phyloP scores from a whole-genome alignment of 92 coral and sea anemone genomes.

The Metridium senile region DNA sequence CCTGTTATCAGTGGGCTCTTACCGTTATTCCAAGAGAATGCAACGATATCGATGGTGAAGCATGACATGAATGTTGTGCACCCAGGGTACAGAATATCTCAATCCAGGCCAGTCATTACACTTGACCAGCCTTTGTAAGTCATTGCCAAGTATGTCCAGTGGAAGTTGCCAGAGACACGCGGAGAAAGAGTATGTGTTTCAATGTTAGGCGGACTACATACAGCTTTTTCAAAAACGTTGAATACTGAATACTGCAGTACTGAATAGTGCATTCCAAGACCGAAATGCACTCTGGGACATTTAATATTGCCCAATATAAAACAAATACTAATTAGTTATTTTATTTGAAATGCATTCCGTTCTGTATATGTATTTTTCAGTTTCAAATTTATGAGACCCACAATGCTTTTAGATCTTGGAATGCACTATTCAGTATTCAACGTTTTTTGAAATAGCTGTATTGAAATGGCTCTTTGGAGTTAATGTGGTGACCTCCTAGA shows the following conservation, averaged over 20 bases:
- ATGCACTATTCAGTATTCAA: too few relatives aligned
- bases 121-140: slow-evolving; percentile 38
- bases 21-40: slow-evolving; percentile 47
- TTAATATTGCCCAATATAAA: too few relatives aligned
- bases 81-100: slow-evolving; percentile 30
- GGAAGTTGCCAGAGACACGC: slow-evolving; percentile 40
- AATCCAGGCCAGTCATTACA: slow-evolving; percentile 50
- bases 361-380: too few relatives aligned
- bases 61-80: slow-evolving; percentile 45
- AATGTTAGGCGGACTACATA: slow-evolving; percentile 44
- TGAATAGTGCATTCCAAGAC: too few relatives aligned
- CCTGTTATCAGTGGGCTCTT: slow-evolving; percentile 47
- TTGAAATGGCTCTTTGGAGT: slow-evolving; percentile 48
- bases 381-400: too few relatives aligned
- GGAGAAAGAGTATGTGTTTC: slow-evolving; percentile 37
- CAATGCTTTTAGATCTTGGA: too few relatives aligned
- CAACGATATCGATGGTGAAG: slow-evolving; percentile 46
- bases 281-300: too few relatives aligned
- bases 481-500: slow-evolving; percentile 40
- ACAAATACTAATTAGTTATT: too few relatives aligned
- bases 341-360: too few relatives aligned
- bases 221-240: too few relatives aligned
- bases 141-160: slow-evolving; percentile 33
- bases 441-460: too few relatives aligned
- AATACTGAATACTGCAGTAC: too few relatives aligned